A percentile compares a stretch with the other conserved stretches of the same genome.
phyloP scores from a whole-genome alignment of 2,113 vertebrate genomes.

The Axis porcinus region DNA sequence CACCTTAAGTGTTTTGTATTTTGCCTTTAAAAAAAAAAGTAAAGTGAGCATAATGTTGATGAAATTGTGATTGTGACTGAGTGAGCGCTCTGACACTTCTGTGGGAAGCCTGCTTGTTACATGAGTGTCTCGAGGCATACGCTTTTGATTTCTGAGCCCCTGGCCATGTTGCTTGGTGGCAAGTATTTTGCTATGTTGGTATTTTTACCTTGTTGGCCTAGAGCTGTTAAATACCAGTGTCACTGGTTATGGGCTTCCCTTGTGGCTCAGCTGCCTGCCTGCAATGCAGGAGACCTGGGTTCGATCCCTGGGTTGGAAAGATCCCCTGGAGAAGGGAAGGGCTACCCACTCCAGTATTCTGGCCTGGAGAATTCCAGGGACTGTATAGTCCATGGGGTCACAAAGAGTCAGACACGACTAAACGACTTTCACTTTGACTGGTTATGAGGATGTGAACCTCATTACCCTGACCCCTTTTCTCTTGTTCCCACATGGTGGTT shows the following conservation, averaged over 20 bases:
- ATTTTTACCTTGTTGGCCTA: background rate
- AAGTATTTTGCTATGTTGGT: background rate
- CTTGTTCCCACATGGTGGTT: background rate
- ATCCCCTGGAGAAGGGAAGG: background rate
- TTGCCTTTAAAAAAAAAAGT: constrained; percentile 2
- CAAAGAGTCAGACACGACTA: fast-evolving
- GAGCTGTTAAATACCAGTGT: background rate
- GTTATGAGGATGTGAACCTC: background rate
- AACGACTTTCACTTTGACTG: background rate
- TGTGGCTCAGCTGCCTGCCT: background rate
- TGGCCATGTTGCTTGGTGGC: background rate
- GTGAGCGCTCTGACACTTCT: background rate
- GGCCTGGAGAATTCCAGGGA: background rate
- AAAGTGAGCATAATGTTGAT: background rate
- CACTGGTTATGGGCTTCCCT: background rate
- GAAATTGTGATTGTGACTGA: background rate
- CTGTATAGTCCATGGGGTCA: background rate
- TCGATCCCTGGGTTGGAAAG: background rate
- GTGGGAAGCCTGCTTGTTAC: background rate
- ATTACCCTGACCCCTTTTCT: background rate
- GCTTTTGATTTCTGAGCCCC: background rate
- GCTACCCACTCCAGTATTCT: background rate
- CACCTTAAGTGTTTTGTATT: background rate
- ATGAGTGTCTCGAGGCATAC: background rate
- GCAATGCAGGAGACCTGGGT: background rate